Conservation (phyloP, 2,113 vertebrate genomes). For the Cryptotis parvus region DNA sequence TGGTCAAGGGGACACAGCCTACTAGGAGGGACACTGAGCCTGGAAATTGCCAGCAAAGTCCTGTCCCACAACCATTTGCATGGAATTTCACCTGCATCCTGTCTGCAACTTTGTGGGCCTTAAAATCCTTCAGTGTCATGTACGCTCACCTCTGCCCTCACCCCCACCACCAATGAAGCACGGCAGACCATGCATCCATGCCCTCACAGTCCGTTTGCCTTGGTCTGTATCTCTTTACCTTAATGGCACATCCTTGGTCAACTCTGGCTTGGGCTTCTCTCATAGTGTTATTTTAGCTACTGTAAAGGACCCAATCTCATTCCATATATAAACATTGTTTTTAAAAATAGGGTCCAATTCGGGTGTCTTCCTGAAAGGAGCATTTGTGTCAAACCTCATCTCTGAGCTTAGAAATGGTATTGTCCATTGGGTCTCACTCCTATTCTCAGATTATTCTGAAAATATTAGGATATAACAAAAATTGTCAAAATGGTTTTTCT, state of each 20-base stretch:
- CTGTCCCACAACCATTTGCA: neutral
- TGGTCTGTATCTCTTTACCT: constrained; percentile 71
- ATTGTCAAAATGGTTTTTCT: constrained; percentile 45
- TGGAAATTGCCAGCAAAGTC: neutral
- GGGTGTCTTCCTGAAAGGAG: constrained; percentile 22
- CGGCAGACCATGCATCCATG: neutral
- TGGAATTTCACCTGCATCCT: neutral
- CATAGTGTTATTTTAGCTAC: constrained; percentile 18
- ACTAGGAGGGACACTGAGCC: constrained; percentile 20
- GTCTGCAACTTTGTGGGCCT: constrained; percentile 15
- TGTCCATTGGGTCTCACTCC: neutral
- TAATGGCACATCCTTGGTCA: constrained; percentile 75
- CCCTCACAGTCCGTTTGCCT: neutral
- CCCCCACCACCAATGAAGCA: neutral
- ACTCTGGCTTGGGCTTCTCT: constrained; percentile 34
- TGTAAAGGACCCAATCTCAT: neutral
- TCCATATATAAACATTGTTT: neutral
- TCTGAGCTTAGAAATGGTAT: constrained; percentile 31
- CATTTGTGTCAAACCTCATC: neutral
- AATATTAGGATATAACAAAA: constrained; percentile 25
- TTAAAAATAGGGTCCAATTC: neutral
- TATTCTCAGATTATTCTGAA: neutral
- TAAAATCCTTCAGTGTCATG: constrained; percentile 10
- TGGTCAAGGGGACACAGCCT: neutral
- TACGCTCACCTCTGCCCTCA: neutral